A percentile compares a stretch with the other conserved stretches of the same genome.
Conservation (phyloP, 2,113 vertebrate species). For the Oncorhynchus clarkii region DNA sequence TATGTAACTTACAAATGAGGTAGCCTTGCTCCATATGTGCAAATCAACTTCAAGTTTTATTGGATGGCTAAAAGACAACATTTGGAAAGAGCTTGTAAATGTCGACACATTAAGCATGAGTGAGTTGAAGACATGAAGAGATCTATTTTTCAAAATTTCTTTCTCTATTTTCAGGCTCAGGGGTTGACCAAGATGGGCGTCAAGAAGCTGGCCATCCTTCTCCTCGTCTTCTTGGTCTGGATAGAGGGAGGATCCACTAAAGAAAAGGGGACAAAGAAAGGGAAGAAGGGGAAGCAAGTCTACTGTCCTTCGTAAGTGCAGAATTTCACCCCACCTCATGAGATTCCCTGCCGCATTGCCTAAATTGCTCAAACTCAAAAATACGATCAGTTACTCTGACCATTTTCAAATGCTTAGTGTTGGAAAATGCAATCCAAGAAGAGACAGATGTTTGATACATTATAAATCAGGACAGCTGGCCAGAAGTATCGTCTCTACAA, state of each 20-base stretch:
- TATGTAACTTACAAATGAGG: background rate
- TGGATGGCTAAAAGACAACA: background rate
- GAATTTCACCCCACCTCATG: background rate
- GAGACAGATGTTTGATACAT: background rate
- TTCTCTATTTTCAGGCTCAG: slow-evolving; percentile 45
- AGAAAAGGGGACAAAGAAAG: slow-evolving; percentile 93
- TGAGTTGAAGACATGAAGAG: background rate
- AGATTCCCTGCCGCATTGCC: background rate
- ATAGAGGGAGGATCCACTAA: slow-evolving; percentile 82
- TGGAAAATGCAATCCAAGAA: background rate
- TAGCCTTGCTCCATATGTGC: background rate
- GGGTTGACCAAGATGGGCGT: slow-evolving; percentile 77
- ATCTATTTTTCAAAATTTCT: slow-evolving; percentile 1
- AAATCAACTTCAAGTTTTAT: background rate
- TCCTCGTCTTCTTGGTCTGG: slow-evolving; percentile 80
- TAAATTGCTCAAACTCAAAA: background rate
- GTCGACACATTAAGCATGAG: background rate
- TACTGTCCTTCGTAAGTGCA: slow-evolving; percentile 94
- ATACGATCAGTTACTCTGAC: background rate
- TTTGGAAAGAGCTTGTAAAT: background rate
- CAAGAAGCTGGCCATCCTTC: slow-evolving; percentile 68
- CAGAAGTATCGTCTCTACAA: background rate
- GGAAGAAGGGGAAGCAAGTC: slow-evolving; percentile 89
- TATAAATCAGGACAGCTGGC: background rate
- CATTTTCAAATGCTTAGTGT: background rate